Evolutionary conservation across 2,888 invertebrate species (phyloP), one percentile per base, ranked within the genome.

Genomic region (Orthosia incerta): DNA sequence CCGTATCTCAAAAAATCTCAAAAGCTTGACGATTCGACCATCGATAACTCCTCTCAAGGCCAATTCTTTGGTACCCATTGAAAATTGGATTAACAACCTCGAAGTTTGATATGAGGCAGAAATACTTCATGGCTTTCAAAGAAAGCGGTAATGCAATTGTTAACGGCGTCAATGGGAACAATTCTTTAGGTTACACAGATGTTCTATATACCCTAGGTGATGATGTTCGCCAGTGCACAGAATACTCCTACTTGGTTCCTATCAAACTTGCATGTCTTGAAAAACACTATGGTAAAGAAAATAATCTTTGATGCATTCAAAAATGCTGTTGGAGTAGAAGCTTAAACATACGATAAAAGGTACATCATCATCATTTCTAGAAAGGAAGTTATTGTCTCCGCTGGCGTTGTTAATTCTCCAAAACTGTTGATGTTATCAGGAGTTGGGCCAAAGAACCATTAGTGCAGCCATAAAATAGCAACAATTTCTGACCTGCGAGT

Each of bases 91-190:
- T 85, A 59, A 83, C 61, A 31, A 69, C 56, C 20, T 71, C 45
- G 51, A 76, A 16, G 39, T 57, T 20, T 39, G 15, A 60, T 18
- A 65, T 20, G 2, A 83, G 69, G 45, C 45, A 83, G 7, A 76
- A 74, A 2, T 90, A 89, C 68, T 83, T 91, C 74, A 87, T 89
- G 71, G 95, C 92, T 0, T 93, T 94, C 11, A 78, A 85, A 69
- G 94, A 96, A 83, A 80, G 93, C 71, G 96, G 95, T 0, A 89
- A 93, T 71, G 85, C 91, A 23, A 89, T 89, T n/a, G 78, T 93
- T 20, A 51, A 84, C 63, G 85, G 90, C 62, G 79, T 86, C 31
- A 90, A 89, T 68, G 89, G 85, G 0, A 80, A 94, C 84, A 74
- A 92, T 89, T 59, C 93, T 88, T 78, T 74, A 89, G 95, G 79